Evolutionary conservation across 2,888 invertebrate species (phyloP).

Genomic region (Synergus itoensis): DNA sequence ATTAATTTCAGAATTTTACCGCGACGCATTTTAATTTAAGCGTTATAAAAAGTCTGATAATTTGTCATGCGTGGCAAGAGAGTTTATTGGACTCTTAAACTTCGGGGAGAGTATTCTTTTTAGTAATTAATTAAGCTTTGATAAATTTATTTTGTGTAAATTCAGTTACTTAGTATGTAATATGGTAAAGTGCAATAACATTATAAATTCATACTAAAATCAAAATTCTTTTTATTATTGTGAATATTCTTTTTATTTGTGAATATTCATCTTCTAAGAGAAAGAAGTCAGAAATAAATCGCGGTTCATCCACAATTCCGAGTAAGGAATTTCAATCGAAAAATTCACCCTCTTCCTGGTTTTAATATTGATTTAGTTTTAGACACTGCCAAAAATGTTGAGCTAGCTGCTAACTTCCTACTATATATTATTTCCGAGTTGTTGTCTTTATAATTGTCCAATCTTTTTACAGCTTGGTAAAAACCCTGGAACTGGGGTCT

Average conservation of each 20-base stretch:
- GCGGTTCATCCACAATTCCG: not conserved
- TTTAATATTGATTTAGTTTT: not conserved
- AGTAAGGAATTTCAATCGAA: not conserved
- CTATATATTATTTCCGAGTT: not conserved
- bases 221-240: not conserved
- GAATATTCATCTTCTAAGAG: not conserved
- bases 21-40: not conserved
- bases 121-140: not conserved
- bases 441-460: not conserved
- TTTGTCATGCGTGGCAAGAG: not conserved
- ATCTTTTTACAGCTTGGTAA: not conserved
- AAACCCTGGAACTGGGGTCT: not conserved
- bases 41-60: not conserved
- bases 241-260: not conserved
- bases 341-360: not conserved
- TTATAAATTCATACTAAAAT: not conserved
- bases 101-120: not conserved
- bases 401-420: not conserved
- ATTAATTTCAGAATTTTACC: constrained; percentile 21
- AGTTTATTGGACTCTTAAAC: not conserved
- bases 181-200: not conserved
- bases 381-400: not conserved
- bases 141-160: not conserved
- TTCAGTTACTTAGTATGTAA: not conserved
- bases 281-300: not conserved